Evolutionary conservation across 2,113 vertebrate genomes (phyloP).

Genomic region (rat (Rattus norvegicus)): DNA sequence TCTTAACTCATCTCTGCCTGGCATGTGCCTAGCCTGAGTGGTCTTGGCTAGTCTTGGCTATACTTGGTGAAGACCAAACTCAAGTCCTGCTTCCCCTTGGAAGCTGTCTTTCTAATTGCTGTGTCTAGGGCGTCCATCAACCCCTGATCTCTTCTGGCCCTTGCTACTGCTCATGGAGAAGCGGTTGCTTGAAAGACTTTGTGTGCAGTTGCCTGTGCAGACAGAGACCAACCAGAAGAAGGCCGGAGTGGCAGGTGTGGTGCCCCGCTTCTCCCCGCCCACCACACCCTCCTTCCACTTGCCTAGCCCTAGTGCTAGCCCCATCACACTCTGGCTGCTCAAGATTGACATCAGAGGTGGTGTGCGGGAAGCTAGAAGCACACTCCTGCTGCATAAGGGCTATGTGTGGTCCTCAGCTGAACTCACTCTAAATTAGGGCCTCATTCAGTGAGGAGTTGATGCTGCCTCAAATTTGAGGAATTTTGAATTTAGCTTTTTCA

Average conservation of each 20-base stretch:
- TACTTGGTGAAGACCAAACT: background rate
- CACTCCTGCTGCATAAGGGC: background rate
- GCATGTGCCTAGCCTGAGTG: background rate
- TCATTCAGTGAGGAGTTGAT: background rate
- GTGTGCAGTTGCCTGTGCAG: background rate
- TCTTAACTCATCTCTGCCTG: background rate
- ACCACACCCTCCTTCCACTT: background rate
- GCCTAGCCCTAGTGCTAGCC: background rate
- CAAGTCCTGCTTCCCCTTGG: background rate
- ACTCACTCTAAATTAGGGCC: background rate
- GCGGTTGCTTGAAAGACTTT: background rate
- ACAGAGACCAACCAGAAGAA: background rate
- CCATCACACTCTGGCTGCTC: background rate
- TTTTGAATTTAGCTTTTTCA: conserved; percentile 52
- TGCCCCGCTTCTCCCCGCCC: background rate
- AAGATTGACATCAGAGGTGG: background rate
- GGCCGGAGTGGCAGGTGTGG: background rate
- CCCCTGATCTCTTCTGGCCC: background rate
- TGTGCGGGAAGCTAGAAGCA: conserved; percentile 17
- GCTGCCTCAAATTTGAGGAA: background rate
- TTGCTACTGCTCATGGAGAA: background rate
- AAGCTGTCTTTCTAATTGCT: background rate
- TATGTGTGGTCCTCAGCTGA: background rate
- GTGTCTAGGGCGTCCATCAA: background rate
- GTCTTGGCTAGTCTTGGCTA: background rate